Base-by-base conservation (phyloP, 2,113 vertebrate species). In the Chaenogobius annularis region DNA sequence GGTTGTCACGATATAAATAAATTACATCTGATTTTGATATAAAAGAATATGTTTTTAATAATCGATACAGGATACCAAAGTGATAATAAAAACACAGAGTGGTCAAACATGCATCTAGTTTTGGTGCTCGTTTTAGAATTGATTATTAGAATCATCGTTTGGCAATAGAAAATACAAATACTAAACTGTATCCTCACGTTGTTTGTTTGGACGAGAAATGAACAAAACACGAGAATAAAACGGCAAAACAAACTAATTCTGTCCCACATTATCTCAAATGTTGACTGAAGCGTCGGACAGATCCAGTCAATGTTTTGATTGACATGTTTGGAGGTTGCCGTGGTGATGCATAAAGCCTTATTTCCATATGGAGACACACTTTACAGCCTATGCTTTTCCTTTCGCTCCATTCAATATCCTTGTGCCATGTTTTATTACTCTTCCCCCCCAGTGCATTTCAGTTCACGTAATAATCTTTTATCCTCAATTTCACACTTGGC, bases 281-380 rank as follows among this genome's bases (percentile, higher is more conserved):
- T 72, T 74, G 66, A 50, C 67, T 72, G 68, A 59, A 31, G 23
- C 26, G 1, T 10, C 10, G 20, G 2, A 35, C 26, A 35, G 8
- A 17, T 6, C 7, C 58, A 17, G 58, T 26, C 74, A 73, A n/a
- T 74, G 68, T 72, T 66, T 70, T 61, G 58, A 61, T 10, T 15
- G 58, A 35, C 58, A 61, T 69, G 72, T 35, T 8, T 35, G 58
- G 74, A 63, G 73, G 87, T 90, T 90, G 82, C 87, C 85, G 68
- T 87, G 87, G 90, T 84, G 88, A 92, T 76, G 14, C 69, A 73
- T 68, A 78, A 85, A 85, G 74, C 72, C 80, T 81, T 7, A 22
- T 65, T 83, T 77, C 40, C 75, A 81, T 85, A 74, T 67, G 66
- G 58, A 72, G 66, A 83, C 10, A 46, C 68, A 46, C 58, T 7